A percentile compares a stretch with the other conserved stretches of the same genome.
phyloP scores from a whole-genome alignment of 2,113 vertebrate genomes.

The Bombycilla garrulus region DNA sequence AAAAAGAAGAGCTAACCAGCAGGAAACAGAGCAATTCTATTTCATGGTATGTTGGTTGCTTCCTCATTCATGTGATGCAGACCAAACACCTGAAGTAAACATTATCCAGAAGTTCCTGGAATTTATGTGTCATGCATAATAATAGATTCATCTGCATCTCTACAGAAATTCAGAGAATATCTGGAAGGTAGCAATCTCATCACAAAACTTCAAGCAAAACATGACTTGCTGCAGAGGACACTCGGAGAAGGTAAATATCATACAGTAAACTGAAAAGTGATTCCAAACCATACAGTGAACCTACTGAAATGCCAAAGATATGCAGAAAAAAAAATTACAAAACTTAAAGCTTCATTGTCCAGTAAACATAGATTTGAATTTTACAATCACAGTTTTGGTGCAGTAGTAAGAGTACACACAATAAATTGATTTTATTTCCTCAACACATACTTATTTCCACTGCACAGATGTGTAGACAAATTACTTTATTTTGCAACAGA shows the following conservation, averaged over 20 bases:
- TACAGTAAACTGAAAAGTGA: not conserved
- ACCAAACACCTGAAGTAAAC: not conserved
- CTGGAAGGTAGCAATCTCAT: conserved; percentile 98
- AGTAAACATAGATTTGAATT: not conserved
- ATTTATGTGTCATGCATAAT: not conserved
- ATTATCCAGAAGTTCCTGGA: not conserved
- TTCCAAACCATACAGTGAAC: not conserved
- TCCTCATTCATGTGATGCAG: not conserved
- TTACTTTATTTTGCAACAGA: not conserved
- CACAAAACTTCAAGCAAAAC: conserved; percentile 98
- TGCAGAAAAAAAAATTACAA: not conserved
- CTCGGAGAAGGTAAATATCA: conserved; percentile 88
- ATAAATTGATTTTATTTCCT: not conserved
- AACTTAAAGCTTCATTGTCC: not conserved
- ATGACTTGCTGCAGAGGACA: conserved; percentile 92
- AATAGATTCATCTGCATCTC: conserved; percentile 68
- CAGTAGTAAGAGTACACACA: not conserved
- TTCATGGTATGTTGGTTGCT: conserved; percentile 84
- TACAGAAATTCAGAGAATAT: conserved; percentile 97
- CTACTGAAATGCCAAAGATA: not conserved
- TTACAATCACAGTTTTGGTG: not conserved
- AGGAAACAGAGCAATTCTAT: conserved; percentile 98
- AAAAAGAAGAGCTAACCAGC: conserved; percentile 95
- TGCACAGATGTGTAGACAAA: not conserved
- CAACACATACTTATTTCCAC: not conserved